A percentile compares a stretch with the other conserved stretches of the same genome.
Conservation (phyloP, 2,888 invertebrate genomes). For the Temnothorax unifasciatus region DNA sequence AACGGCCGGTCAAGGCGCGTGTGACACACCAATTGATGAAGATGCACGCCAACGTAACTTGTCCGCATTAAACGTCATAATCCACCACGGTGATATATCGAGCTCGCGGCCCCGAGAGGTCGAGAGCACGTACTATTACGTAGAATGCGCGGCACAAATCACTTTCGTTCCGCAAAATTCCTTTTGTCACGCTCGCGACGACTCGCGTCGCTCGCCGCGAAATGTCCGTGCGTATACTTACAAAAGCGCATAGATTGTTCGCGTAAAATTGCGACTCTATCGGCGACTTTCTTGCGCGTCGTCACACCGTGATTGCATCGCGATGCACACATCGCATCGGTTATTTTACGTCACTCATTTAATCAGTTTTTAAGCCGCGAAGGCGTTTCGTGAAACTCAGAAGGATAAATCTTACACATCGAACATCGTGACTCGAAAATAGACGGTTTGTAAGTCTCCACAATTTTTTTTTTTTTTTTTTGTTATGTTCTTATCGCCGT, state of each 20-base stretch:
- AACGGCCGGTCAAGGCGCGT: slow-evolving; percentile 50
- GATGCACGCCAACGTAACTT: slow-evolving; percentile 72
- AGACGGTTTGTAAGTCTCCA: slow-evolving; percentile 46
- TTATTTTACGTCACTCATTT: slow-evolving; percentile 14
- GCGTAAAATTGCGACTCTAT: slow-evolving; percentile 41
- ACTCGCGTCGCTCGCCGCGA: slow-evolving; percentile 31
- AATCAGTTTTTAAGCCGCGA: not conserved
- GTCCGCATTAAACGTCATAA: slow-evolving; percentile 76
- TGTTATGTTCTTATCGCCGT: not conserved
- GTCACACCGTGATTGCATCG: not conserved
- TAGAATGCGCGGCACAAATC: slow-evolving; percentile 51
- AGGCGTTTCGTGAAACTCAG: not conserved
- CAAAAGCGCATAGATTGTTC: slow-evolving; percentile 27
- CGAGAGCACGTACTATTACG: slow-evolving; percentile 45
- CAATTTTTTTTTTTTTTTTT: slow-evolving; percentile 41
- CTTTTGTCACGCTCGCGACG: slow-evolving; percentile 52
- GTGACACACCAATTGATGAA: slow-evolving; percentile 70
- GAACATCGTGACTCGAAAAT: not conserved
- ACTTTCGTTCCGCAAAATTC: slow-evolving; percentile 58
- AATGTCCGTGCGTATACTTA: not conserved
- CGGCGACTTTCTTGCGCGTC: slow-evolving; percentile 30
- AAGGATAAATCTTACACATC: not conserved
- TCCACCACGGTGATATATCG: slow-evolving; percentile 68
- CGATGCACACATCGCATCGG: not conserved
- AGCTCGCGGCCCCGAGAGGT: slow-evolving; percentile 66